These are phyloP conservation scores for Kradibia gibbosae DNA, from an alignment of 1,140 invertebrate genomes.

Conservation along the genomic window DNA sequence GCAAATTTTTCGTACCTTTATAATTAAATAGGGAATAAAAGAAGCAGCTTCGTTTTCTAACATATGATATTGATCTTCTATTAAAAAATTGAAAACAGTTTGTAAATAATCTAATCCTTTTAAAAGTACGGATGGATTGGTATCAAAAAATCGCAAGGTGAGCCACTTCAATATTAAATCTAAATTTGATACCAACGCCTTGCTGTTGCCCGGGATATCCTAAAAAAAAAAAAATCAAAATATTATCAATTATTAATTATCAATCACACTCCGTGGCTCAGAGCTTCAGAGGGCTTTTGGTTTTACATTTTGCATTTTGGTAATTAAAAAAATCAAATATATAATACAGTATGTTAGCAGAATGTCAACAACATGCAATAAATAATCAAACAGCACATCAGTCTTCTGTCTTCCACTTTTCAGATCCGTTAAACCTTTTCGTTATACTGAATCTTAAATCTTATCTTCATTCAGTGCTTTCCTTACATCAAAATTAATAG, in stretches of 20 bases:
- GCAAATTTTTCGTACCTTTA: constrained; percentile 79
- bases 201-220: constrained; percentile 83
- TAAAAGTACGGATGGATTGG: constrained; percentile 96
- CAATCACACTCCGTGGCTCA: too few species aligned
- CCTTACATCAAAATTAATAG: too few species aligned
- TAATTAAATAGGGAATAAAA: constrained; percentile 94
- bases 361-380: too few species aligned
- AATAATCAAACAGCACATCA: too few species aligned
- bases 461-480: too few species aligned
- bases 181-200: constrained; percentile 89
- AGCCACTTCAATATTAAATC: constrained; percentile 98
- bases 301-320: too few species aligned
- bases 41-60: constrained; percentile 92
- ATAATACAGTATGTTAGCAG: too few species aligned
- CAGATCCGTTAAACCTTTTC: too few species aligned
- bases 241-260: background rate
- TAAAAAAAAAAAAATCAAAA: constrained; percentile 44
- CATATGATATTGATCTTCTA: constrained; percentile 87
- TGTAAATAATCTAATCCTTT: constrained; percentile 95
- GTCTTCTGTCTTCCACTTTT: too few species aligned
- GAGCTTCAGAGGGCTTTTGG: too few species aligned
- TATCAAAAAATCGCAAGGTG: constrained; percentile 96
- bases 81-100: constrained; percentile 85
- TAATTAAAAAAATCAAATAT: too few species aligned
- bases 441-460: too few species aligned